A percentile compares a stretch with the other conserved stretches of the same genome.
Conservation (phyloP, 2,113 vertebrate genomes). For the Tamias sibiricus region DNA sequence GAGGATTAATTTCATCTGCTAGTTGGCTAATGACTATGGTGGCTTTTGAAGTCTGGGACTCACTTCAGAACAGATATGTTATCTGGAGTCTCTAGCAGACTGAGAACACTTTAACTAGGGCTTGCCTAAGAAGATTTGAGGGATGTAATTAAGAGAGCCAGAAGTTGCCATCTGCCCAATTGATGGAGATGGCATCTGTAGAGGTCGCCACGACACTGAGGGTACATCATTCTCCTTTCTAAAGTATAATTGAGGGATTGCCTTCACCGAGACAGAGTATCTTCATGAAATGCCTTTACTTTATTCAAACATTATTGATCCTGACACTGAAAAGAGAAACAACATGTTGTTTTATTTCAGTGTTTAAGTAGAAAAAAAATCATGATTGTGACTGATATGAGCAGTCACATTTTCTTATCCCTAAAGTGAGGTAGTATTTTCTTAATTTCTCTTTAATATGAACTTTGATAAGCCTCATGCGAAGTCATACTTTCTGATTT, state of each 20-base stretch:
- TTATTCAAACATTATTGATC: neutral
- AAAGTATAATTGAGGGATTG: neutral
- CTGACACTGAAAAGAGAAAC: neutral
- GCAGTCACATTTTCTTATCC: neutral
- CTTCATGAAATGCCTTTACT: neutral
- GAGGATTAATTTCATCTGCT: neutral
- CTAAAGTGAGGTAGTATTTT: neutral
- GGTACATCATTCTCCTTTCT: neutral
- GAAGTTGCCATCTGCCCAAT: neutral
- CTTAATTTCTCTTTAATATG: neutral
- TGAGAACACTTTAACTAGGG: neutral
- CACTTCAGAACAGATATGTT: neutral
- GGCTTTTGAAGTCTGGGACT: neutral
- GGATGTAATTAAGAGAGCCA: neutral
- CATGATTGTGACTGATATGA: neutral
- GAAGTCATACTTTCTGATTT: neutral
- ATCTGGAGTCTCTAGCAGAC: neutral
- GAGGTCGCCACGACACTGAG: neutral
- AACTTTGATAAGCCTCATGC: neutral
- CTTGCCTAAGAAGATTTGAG: neutral
- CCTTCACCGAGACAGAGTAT: neutral
- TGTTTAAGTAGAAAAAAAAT: neutral
- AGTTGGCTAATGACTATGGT: neutral
- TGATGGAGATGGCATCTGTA: neutral
- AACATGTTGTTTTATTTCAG: neutral